Conservation (phyloP, 2,113 vertebrate genomes). For the Strigops habroptila region DNA sequence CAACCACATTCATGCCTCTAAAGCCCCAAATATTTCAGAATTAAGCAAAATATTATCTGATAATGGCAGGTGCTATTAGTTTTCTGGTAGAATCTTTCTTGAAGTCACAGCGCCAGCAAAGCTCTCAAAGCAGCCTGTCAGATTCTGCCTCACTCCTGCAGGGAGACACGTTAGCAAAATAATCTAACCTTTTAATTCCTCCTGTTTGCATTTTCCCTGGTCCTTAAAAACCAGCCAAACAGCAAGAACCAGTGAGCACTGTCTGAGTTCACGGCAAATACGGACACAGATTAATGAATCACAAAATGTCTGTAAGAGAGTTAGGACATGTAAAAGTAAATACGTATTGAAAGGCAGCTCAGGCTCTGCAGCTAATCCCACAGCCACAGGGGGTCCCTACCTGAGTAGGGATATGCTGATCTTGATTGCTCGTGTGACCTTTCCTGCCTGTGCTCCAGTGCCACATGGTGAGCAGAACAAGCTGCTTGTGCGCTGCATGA, state of each 20-base stretch:
- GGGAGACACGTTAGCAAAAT: background rate
- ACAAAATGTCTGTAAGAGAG: background rate
- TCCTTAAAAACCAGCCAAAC: background rate
- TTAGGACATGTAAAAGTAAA: background rate
- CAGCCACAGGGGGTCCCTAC: slow-evolving; percentile 40
- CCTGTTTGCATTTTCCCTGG: background rate
- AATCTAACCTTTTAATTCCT: slow-evolving; percentile 37
- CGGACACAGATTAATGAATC: background rate
- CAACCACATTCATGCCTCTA: background rate
- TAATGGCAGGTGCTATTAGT: background rate
- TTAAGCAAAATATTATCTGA: background rate
- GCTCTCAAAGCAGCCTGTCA: background rate
- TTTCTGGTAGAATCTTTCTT: background rate
- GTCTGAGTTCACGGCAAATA: background rate
- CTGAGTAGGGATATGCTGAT: slow-evolving; percentile 33
- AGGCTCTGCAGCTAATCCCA: background rate
- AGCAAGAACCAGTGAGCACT: background rate
- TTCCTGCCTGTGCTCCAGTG: slow-evolving; percentile 46
- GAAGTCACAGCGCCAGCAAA: background rate
- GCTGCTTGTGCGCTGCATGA: slow-evolving; percentile 12
- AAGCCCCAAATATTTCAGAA: background rate
- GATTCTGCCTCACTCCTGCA: background rate
- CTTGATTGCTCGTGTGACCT: slow-evolving; percentile 58
- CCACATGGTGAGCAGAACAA: slow-evolving; percentile 58
- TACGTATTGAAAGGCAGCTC: background rate